These are phyloP conservation scores for Diplodus sargus DNA, from an alignment of 2,797 vertebrate species.

Conservation along the genomic window DNA sequence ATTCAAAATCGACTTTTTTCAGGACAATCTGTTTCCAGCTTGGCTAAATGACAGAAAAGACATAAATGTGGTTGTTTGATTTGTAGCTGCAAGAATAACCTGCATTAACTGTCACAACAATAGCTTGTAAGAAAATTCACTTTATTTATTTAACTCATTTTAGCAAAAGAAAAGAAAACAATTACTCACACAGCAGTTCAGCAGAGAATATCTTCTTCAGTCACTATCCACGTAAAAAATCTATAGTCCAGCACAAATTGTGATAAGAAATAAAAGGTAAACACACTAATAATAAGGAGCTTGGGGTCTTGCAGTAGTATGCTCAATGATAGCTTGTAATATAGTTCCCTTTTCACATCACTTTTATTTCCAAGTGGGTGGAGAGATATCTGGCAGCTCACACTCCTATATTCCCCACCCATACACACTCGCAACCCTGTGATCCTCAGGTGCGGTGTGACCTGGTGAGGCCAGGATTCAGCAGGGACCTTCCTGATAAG, in stretches of 20 bases:
- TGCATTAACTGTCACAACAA: background rate
- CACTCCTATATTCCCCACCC: slow-evolving; percentile 3
- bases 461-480: slow-evolving; percentile 6
- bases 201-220: background rate
- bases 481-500: background rate
- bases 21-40: background rate
- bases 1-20: no score
- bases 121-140: accelerated
- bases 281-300: background rate
- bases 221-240: background rate
- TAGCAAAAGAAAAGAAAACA: background rate
- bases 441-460: slow-evolving; percentile 19
- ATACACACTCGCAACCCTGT: background rate
- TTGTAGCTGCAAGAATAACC: background rate
- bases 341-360: background rate
- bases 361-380: slow-evolving; percentile 39
- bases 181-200: slow-evolving; percentile 30
- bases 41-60: background rate
- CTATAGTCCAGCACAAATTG: background rate
- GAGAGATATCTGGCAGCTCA: slow-evolving; percentile 11
- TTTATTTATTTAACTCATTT: background rate
- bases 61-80: no score
- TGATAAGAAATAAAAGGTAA: background rate
- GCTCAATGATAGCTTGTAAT: background rate
- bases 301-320: no score